These are phyloP conservation scores for Tenthredo distinguenda DNA, from an alignment of 2,888 invertebrate genomes.

Conservation along the genomic window DNA sequence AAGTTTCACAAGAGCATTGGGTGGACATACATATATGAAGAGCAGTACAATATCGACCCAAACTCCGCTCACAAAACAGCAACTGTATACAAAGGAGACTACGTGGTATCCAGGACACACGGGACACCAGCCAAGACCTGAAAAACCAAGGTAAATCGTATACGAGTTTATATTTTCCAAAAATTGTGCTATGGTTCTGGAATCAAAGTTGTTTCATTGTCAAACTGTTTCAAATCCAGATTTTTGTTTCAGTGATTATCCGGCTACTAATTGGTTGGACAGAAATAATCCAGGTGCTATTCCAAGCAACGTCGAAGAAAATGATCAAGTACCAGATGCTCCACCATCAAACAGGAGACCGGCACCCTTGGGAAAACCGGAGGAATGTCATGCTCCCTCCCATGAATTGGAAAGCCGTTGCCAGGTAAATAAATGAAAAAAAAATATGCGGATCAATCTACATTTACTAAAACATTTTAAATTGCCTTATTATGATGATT, in stretches of 20 bases:
- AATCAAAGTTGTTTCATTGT: neutral
- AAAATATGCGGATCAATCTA: neutral
- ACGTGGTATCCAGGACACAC: constrained; percentile 74
- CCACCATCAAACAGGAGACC: constrained; percentile 66
- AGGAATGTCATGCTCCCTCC: constrained; percentile 70
- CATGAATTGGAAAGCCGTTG: constrained; percentile 73
- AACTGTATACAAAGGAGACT: constrained; percentile 74
- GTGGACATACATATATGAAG: constrained; percentile 63
- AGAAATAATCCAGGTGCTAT: constrained; percentile 70
- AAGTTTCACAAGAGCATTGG: constrained; percentile 65
- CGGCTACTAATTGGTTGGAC: constrained; percentile 71
- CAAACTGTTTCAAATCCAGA: neutral
- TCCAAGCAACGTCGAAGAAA: constrained; percentile 73
- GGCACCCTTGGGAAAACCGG: constrained; percentile 71
- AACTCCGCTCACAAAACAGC: constrained; percentile 73
- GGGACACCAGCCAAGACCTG: constrained; percentile 70
- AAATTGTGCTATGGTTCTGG: neutral
- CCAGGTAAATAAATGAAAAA: constrained; percentile 62
- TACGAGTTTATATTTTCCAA: neutral
- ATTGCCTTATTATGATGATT: neutral
- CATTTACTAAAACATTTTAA: neutral
- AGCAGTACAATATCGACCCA: constrained; percentile 69
- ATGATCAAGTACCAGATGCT: constrained; percentile 71
- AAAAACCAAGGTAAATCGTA: constrained; percentile 70
- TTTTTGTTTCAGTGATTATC: constrained; percentile 66